These are phyloP conservation scores for Cheilosia vernalis DNA, from an alignment of 2,888 invertebrate genomes.

Conservation along the genomic window DNA sequence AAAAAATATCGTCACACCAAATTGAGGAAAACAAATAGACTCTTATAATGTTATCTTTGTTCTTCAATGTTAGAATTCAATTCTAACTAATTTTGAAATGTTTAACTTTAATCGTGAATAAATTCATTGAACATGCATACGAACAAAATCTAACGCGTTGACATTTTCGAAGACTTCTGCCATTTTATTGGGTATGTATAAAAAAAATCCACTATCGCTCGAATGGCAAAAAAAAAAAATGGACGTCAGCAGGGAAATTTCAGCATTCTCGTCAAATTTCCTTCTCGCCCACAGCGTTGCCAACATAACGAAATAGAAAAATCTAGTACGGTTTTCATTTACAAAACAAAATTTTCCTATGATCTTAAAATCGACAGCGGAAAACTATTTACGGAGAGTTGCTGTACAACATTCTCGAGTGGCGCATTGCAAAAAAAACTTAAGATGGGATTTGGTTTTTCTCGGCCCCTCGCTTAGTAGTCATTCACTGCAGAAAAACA, in stretches of 20 bases:
- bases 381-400: too few species aligned
- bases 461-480: too few species aligned
- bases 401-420: too few species aligned
- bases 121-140: constrained; percentile 19
- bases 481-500: too few species aligned
- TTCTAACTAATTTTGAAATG: constrained; percentile 30
- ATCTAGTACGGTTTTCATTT: neutral
- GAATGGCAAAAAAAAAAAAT: constrained; percentile 44
- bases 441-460: too few species aligned
- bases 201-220: constrained; percentile 22
- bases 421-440: too few species aligned
- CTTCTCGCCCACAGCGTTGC: constrained; percentile 19
- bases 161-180: constrained; percentile 67
- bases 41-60: neutral
- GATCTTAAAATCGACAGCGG: too few species aligned
- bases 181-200: constrained; percentile 55
- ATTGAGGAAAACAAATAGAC: constrained; percentile 7
- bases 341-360: too few species aligned
- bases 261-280: constrained; percentile 46
- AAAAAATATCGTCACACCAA: constrained; percentile 11
- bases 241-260: constrained; percentile 56
- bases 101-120: constrained; percentile 31
- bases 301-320: neutral
- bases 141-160: constrained; percentile 65
- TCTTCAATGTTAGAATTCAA: constrained; percentile 26